These are phyloP conservation scores for Pogonocherus hispidulus DNA, from an alignment of 2,888 invertebrate species.

Conservation along the genomic window DNA sequence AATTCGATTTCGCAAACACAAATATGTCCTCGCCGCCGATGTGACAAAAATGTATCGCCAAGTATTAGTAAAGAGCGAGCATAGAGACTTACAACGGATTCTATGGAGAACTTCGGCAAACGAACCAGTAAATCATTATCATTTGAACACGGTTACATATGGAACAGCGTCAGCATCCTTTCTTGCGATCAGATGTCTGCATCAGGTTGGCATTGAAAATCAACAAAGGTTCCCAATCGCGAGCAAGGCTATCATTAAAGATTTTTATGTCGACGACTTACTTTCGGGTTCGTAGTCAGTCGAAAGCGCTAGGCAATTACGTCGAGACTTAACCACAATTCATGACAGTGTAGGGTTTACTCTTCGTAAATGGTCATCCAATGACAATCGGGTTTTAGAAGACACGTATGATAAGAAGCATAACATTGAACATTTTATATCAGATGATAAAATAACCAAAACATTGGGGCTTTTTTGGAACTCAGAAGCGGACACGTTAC, in stretches of 20 bases:
- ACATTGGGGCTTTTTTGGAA: not conserved
- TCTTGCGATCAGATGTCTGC: slow-evolving; percentile 32
- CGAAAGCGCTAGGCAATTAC: slow-evolving; percentile 3
- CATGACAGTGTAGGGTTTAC: not conserved
- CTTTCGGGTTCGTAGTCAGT: slow-evolving; percentile 23
- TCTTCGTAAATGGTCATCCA: not conserved
- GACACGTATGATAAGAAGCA: too few species aligned
- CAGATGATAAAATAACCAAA: not conserved
- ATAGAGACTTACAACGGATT: slow-evolving; percentile 32
- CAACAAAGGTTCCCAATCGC: slow-evolving; percentile 18
- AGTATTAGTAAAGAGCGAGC: slow-evolving; percentile 6
- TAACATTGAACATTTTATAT: not conserved
- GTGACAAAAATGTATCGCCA: not conserved
- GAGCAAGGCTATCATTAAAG: slow-evolving; percentile 20
- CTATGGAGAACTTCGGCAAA: slow-evolving; percentile 18
- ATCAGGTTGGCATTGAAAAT: slow-evolving; percentile 24
- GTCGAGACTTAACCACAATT: not conserved
- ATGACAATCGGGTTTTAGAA: not conserved
- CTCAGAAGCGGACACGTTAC: not conserved
- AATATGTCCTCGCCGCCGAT: not conserved
- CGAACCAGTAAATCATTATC: slow-evolving; percentile 1
- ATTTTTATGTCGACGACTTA: slow-evolving; percentile 40
- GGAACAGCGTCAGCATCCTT: slow-evolving; percentile 26
- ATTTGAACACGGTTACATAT: slow-evolving; percentile 38
- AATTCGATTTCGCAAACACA: not conserved